phyloP scores from a whole-genome alignment of 2,888 invertebrate genomes.

The Anodontia alba region DNA sequence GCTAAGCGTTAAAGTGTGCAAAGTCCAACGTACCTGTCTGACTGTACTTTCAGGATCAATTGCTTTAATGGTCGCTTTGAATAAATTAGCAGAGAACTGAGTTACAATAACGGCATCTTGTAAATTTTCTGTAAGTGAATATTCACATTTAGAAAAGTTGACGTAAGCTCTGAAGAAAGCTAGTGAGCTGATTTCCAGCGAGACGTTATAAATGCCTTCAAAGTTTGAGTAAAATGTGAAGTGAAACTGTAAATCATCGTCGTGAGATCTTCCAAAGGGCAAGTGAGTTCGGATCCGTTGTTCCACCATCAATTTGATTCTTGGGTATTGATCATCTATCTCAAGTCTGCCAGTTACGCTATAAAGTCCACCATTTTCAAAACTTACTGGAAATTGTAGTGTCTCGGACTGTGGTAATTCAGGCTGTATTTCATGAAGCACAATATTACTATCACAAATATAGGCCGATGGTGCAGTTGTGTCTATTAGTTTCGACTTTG shows the following conservation, averaged over 20 bases:
- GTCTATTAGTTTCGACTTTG: conserved; percentile 50
- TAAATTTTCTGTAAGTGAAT: not conserved
- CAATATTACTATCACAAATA: not conserved
- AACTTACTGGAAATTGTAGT: not conserved
- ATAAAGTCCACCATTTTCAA: not conserved
- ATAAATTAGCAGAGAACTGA: conserved; percentile 21
- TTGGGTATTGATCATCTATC: too few species aligned
- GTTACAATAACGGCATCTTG: not conserved
- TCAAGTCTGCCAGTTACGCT: not conserved
- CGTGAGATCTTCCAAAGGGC: not conserved
- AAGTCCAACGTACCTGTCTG: conserved; percentile 19
- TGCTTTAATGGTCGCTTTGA: conserved; percentile 27
- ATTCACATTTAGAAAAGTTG: not conserved
- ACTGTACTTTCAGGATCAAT: conserved; percentile 48
- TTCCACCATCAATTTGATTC: not conserved
- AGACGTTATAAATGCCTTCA: not conserved
- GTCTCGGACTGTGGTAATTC: not conserved
- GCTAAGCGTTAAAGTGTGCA: too few species aligned
- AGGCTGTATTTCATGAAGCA: not conserved
- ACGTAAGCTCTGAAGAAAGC: not conserved
- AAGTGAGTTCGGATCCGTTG: not conserved
- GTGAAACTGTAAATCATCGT: not conserved
- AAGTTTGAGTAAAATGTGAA: not conserved
- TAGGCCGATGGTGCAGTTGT: conserved; percentile 28
- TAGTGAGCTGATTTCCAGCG: not conserved